Base-by-base conservation (phyloP, 2,888 invertebrate species). In the Julus scanicus region DNA sequence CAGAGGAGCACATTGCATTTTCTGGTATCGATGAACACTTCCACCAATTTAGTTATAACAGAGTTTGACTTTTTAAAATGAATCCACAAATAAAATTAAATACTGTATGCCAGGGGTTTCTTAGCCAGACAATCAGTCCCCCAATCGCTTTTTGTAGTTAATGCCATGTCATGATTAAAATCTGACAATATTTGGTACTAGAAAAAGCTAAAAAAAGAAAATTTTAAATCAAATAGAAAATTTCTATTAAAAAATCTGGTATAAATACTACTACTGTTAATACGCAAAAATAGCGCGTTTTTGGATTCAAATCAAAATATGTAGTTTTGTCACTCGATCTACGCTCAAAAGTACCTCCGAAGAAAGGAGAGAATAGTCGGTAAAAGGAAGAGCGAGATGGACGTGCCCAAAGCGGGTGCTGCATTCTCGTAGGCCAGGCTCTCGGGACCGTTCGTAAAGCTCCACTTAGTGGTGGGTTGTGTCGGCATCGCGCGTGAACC, bases 371-470 rank as follows among this genome's bases (percentile, higher is more conserved):
- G 71, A 29, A 71, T 20, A 71, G 29, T 11, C 29, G 71, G 29
- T 71, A 71, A 71, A 20, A 71, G 71, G 20, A 71, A 29, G 71
- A 71, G 71, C 9, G 11, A 29, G 20, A n/a, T 17, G 20, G n/a
- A 71, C 29, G 29, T n/a, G 20, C 20, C 71, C 71, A 71, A 29
- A 29, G 71, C 2, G 39, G 71, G 71, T 86, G 86, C 44, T 53
- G 71, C 63, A 17, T 88, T 88, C 63, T 86, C 88, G 44, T 88
- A 88, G 40, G 88, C 88, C 44, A 88, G 44, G 49, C 86, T 88
- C 37, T 88, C 87, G 2, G 88, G 88, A n/a, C 49, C 80, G 11
- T 80, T 87, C 15, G 88, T 88, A 37, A 86, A 53, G n/a, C 53
- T 88, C 86, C 57, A 71, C 57, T 29, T 53, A 37, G 88, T 86